Conservation (phyloP, 1,140 invertebrate species). For the Druon quercuslanigerum region DNA sequence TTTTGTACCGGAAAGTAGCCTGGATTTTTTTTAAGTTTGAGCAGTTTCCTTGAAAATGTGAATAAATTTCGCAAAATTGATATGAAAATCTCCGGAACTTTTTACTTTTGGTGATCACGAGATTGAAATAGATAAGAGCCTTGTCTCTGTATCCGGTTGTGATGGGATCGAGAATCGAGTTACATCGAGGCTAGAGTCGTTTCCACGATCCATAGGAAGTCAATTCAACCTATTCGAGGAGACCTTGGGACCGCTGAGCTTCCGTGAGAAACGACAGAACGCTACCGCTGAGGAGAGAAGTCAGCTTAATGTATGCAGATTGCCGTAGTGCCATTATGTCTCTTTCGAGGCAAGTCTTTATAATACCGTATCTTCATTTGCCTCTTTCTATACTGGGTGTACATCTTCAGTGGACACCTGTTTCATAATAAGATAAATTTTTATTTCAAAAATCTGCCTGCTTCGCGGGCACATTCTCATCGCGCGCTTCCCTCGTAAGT, state of each 20-base stretch:
- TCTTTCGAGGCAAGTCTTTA: conserved; percentile 54
- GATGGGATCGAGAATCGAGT: conserved; percentile 8
- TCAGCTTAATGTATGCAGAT: conserved; percentile 72
- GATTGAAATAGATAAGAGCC: not conserved
- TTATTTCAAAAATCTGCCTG: too few relatives aligned
- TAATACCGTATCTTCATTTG: conserved; percentile 3
- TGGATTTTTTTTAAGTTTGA: too few relatives aligned
- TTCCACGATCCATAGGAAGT: conserved; percentile 31
- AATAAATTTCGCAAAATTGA: too few relatives aligned
- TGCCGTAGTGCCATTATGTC: conserved; percentile 68
- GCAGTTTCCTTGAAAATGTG: too few relatives aligned
- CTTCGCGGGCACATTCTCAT: too few relatives aligned
- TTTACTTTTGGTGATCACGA: too few relatives aligned
- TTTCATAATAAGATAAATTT: not conserved
- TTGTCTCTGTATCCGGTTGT: conserved; percentile 17
- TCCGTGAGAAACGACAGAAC: conserved; percentile 67
- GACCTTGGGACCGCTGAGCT: conserved; percentile 52
- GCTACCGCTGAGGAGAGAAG: conserved; percentile 47
- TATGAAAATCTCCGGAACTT: too few relatives aligned
- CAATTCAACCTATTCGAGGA: conserved; percentile 20
- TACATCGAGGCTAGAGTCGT: conserved; percentile 24
- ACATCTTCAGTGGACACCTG: conserved; percentile 11
- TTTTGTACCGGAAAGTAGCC: too few relatives aligned
- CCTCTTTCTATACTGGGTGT: not conserved
- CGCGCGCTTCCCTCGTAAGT: too few relatives aligned